Evolutionary conservation across 1,140 invertebrate species (phyloP).

Genomic region (Mycetomoellerius zeteki): DNA sequence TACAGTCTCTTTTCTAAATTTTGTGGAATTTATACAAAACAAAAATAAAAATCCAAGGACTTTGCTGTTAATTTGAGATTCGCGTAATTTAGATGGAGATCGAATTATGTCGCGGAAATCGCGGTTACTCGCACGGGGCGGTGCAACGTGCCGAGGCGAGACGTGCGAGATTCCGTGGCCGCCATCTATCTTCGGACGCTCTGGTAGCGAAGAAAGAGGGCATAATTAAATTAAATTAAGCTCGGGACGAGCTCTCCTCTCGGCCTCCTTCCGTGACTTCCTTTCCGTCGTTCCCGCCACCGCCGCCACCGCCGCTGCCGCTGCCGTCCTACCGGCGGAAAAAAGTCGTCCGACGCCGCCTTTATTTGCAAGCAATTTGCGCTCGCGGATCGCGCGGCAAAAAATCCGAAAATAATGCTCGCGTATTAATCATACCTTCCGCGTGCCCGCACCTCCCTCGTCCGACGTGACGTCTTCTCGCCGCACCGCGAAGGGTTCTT

Average conservation of each 20-base stretch:
- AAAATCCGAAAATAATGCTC: slow-evolving; percentile 85
- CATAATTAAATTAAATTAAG: slow-evolving; percentile 84
- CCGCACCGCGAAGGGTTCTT: slow-evolving; percentile 60
- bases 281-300: slow-evolving; percentile 22
- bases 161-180: slow-evolving; percentile 68
- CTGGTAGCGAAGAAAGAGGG: slow-evolving; percentile 79
- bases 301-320: background rate
- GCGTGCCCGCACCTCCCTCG: slow-evolving; percentile 64
- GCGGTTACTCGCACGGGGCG: slow-evolving; percentile 57
- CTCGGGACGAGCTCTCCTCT: slow-evolving; percentile 63
- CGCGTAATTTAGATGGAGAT: slow-evolving; percentile 61
- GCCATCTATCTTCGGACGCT: slow-evolving; percentile 78
- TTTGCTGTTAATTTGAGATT: slow-evolving; percentile 31
- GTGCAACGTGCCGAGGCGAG: slow-evolving; percentile 52
- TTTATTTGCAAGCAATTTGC: slow-evolving; percentile 86
- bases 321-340: slow-evolving; percentile 69
- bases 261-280: slow-evolving; percentile 60
- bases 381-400: slow-evolving; percentile 78
- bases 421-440: slow-evolving; percentile 84
- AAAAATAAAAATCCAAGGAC: background rate
- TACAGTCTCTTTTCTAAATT: background rate
- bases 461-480: slow-evolving; percentile 66
- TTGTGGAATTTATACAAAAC: background rate
- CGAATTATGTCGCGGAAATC: slow-evolving; percentile 64
- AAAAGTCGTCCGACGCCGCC: slow-evolving; percentile 74